A percentile compares a stretch with the other conserved stretches of the same genome.
Evolutionary conservation across 2,888 invertebrate species (phyloP).

Genomic region (Hyposoter dolosus): DNA sequence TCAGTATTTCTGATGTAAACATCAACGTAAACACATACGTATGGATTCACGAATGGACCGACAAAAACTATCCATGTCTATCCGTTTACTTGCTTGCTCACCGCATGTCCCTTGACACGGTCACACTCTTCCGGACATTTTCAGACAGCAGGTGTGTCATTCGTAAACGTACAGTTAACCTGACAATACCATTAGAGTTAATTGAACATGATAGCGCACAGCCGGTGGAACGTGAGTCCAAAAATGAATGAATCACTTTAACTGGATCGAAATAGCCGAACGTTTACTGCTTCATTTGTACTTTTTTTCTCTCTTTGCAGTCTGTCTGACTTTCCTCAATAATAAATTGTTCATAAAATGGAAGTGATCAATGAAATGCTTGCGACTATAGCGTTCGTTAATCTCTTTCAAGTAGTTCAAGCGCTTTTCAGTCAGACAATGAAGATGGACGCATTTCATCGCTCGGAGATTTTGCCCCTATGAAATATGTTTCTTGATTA

Average conservation of each 20-base stretch:
- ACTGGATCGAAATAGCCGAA: slow-evolving; percentile 13
- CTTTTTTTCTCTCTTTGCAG: not conserved
- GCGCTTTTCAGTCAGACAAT: not conserved
- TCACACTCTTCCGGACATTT: slow-evolving; percentile 34
- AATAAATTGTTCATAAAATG: not conserved
- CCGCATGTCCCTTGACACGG: slow-evolving; percentile 18
- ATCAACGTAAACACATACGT: not conserved
- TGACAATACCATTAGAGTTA: slow-evolving; percentile 37
- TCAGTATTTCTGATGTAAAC: slow-evolving; percentile 22
- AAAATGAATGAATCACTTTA: slow-evolving; percentile 20
- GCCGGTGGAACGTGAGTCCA: slow-evolving; percentile 15
- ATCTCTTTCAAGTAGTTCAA: not conserved
- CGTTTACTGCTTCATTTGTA: not conserved
- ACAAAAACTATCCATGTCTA: slow-evolving; percentile 16
- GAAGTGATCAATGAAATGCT: not conserved
- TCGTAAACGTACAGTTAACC: slow-evolving; percentile 60
- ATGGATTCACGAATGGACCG: not conserved
- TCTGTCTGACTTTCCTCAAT: slow-evolving; percentile 6
- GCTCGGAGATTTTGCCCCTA: not conserved
- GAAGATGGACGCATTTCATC: not conserved
- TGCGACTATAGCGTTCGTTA: not conserved
- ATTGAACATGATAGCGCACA: slow-evolving; percentile 34
- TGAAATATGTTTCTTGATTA: not conserved
- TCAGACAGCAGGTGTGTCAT: slow-evolving; percentile 28
- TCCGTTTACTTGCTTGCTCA: slow-evolving; percentile 23